Conservation (phyloP, 2,888 invertebrate genomes). For the Drosophila dives region DNA sequence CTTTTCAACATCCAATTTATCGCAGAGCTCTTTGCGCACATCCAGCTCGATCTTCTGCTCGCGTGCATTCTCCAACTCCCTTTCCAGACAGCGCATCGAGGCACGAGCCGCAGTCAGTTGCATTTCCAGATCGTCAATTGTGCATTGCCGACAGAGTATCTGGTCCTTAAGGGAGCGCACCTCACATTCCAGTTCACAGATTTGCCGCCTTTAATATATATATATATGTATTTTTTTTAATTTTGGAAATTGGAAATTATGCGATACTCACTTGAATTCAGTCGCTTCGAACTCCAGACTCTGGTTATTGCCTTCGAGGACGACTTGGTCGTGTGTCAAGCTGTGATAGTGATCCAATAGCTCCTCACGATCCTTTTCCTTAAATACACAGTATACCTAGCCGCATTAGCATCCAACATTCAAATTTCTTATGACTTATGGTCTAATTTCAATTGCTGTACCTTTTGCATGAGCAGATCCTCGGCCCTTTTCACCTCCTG, state of each 20-base stretch:
- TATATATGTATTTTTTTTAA: not conserved
- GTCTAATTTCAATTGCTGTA: conserved; percentile 65
- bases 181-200: conserved; percentile 86
- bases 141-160: conserved; percentile 86
- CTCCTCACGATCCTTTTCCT: conserved; percentile 92
- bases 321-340: conserved; percentile 91
- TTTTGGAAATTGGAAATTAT: not conserved
- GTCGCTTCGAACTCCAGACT: conserved; percentile 91
- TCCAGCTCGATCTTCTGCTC: conserved; percentile 88
- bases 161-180: conserved; percentile 88
- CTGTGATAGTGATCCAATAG: conserved; percentile 92
- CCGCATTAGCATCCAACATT: conserved; percentile 31
- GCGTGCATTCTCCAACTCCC: conserved; percentile 87
- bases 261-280: conserved; percentile 86
- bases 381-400: conserved; percentile 64
- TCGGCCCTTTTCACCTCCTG: conserved; percentile 92
- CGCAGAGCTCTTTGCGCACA: conserved; percentile 87
- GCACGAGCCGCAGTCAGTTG: conserved; percentile 86
- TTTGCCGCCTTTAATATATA: conserved; percentile 82
- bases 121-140: conserved; percentile 86
- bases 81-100: conserved; percentile 86
- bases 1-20: conserved; percentile 89
- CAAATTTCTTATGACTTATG: conserved; percentile 17
- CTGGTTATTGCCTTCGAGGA: conserved; percentile 92
- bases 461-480: conserved; percentile 90